Evolutionary conservation across 1,140 invertebrate genomes (phyloP).

Genomic region (Panagrolaimus sp.): DNA sequence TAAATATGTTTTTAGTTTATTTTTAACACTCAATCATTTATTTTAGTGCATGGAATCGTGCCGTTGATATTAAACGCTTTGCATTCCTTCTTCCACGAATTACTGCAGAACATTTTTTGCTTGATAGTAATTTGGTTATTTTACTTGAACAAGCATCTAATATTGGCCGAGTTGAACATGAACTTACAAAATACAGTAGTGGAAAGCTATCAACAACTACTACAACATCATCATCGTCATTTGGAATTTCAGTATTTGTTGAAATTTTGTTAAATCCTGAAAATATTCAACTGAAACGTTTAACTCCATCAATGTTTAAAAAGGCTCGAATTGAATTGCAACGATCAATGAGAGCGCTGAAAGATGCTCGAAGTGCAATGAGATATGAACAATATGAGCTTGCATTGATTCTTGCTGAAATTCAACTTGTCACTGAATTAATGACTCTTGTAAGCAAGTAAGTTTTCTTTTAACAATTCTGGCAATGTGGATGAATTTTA

Average conservation of each 20-base stretch:
- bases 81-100: conserved; percentile 33
- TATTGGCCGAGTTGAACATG: conserved; percentile 36
- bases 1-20: too few species aligned
- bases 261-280: conserved; percentile 46
- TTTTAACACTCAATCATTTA: too few species aligned
- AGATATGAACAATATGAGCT: conserved; percentile 40
- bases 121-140: conserved; percentile 26
- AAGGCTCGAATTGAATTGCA: conserved; percentile 39
- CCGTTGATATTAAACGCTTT: conserved; percentile 35
- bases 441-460: conserved; percentile 38
- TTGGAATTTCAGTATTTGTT: conserved; percentile 39
- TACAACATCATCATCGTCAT: background rate
- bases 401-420: conserved; percentile 39
- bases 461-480: background rate
- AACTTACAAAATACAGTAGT: conserved; percentile 29
- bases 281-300: conserved; percentile 33
- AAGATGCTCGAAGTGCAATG: conserved; percentile 28
- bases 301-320: conserved; percentile 24
- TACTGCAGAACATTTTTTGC: conserved; percentile 37
- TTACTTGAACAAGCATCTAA: conserved; percentile 37
- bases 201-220: background rate
- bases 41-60: conserved; percentile 36
- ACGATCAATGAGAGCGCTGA: conserved; percentile 24
- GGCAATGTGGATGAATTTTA: background rate
- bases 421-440: conserved; percentile 40